A percentile compares a stretch with the other conserved stretches of the same genome.
Evolutionary conservation across 1,140 invertebrate genomes (phyloP).

Genomic region (Onthophagus taurus): DNA sequence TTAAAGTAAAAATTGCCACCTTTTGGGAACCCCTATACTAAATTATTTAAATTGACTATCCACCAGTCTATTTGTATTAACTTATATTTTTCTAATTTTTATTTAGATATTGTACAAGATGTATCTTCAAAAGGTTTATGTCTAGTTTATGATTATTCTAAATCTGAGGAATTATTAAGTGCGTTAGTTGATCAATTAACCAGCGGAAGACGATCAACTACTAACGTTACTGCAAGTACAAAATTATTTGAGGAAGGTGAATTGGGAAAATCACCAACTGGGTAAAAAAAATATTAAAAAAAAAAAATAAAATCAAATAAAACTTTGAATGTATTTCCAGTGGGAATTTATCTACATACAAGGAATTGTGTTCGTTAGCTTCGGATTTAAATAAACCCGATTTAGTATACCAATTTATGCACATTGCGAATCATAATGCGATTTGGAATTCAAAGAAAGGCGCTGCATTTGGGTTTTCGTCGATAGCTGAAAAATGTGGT

Average conservation of each 20-base stretch:
- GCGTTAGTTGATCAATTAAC: conserved; percentile 73
- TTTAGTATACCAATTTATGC: conserved; percentile 91
- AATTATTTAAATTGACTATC: too few species aligned
- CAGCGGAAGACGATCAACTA: conserved; percentile 63
- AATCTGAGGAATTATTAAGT: conserved; percentile 60
- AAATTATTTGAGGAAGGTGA: conserved; percentile 82
- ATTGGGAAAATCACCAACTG: conserved; percentile 73
- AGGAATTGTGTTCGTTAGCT: conserved; percentile 85
- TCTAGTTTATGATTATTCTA: conserved; percentile 73
- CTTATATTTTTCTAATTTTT: conserved; percentile 3
- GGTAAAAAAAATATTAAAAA: conserved; percentile 44
- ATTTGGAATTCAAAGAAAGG: conserved; percentile 90
- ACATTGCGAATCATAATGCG: conserved; percentile 87
- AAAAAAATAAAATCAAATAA: background rate
- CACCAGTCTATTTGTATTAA: too few species aligned
- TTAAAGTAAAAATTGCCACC: too few species aligned
- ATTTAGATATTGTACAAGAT: conserved; percentile 78
- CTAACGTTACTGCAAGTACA: conserved; percentile 69
- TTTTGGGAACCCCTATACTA: too few species aligned
- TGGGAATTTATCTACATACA: conserved; percentile 55
- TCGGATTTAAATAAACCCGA: conserved; percentile 91
- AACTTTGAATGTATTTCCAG: background rate
- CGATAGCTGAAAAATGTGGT: conserved; percentile 69
- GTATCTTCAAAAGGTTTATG: conserved; percentile 84
- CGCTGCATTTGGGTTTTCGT: conserved; percentile 84